Conservation (phyloP, 1,140 invertebrate species). For the Drosophila sechellia region DNA sequence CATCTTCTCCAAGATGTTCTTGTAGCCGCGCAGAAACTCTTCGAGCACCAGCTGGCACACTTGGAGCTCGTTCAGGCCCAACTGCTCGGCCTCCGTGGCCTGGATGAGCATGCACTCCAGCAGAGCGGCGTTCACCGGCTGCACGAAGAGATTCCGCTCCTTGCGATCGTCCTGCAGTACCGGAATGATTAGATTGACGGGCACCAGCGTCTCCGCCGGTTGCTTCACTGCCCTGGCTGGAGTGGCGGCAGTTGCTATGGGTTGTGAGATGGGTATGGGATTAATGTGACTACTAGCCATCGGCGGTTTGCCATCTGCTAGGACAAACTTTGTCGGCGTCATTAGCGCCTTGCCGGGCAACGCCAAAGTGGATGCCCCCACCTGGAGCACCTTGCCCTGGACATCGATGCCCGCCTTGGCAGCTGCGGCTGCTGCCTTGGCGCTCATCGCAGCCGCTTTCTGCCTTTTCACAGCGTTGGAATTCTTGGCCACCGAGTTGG, state of each 20-base stretch:
- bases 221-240: background rate
- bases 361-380: background rate
- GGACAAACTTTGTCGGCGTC: background rate
- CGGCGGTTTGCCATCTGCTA: background rate
- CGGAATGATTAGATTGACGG: background rate
- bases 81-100: constrained; percentile 41
- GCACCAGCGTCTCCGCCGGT: background rate
- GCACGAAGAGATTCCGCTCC: constrained; percentile 36
- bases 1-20: constrained; percentile 9
- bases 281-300: too few species aligned
- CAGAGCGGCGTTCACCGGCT: constrained; percentile 30
- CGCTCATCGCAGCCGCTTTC: constrained; percentile 49
- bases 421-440: constrained; percentile 62
- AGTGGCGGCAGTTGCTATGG: background rate
- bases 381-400: background rate
- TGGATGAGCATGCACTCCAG: constrained; percentile 46
- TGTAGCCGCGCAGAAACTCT: constrained; percentile 35
- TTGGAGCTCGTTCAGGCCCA: constrained; percentile 33
- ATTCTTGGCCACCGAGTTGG: constrained; percentile 27
- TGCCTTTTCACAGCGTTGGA: constrained; percentile 32
- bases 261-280: background rate
- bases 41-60: constrained; percentile 32
- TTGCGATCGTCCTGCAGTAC: background rate
- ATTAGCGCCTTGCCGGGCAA: background rate
- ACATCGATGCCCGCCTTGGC: constrained; percentile 47